These are phyloP conservation scores for Dendrolimus kikuchii DNA, from an alignment of 1,140 invertebrate genomes.

Conservation along the genomic window DNA sequence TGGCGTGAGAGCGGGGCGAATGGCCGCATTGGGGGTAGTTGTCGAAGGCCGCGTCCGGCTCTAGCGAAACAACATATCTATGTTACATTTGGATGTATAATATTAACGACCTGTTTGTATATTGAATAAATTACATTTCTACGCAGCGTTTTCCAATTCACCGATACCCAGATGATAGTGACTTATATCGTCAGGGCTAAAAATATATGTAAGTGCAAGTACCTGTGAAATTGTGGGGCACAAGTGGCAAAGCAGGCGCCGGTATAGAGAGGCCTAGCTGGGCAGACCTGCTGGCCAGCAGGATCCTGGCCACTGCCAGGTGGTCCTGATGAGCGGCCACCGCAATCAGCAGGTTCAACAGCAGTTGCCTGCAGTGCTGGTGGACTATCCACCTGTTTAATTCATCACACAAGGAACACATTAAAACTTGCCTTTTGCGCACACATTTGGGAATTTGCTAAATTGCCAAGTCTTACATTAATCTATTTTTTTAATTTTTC, in stretches of 20 bases:
- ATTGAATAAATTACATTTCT: too few relatives aligned
- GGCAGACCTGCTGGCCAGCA: constrained; percentile 87
- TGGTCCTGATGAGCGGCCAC: constrained; percentile 92
- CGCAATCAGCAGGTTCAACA: constrained; percentile 94
- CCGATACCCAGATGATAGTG: constrained; percentile 8
- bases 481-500: too few relatives aligned
- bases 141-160: too few relatives aligned
- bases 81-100: too few relatives aligned
- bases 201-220: constrained; percentile 6
- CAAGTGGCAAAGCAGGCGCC: constrained; percentile 78
- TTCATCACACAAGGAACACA: background rate
- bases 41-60: constrained; percentile 83
- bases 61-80: constrained; percentile 49
- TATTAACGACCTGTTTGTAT: too few relatives aligned
- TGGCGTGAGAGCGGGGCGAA: constrained; percentile 49
- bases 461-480: too few relatives aligned
- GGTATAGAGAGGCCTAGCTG: constrained; percentile 82
- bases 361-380: constrained; percentile 94
- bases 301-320: constrained; percentile 86
- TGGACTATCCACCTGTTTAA: constrained; percentile 84
- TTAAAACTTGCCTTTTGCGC: background rate
- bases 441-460: background rate
- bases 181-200: background rate
- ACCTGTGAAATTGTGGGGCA: constrained; percentile 87
- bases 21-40: constrained; percentile 74